Evolutionary conservation across 2,888 invertebrate genomes (phyloP).

Genomic region (Limnephilus rhombicus): DNA sequence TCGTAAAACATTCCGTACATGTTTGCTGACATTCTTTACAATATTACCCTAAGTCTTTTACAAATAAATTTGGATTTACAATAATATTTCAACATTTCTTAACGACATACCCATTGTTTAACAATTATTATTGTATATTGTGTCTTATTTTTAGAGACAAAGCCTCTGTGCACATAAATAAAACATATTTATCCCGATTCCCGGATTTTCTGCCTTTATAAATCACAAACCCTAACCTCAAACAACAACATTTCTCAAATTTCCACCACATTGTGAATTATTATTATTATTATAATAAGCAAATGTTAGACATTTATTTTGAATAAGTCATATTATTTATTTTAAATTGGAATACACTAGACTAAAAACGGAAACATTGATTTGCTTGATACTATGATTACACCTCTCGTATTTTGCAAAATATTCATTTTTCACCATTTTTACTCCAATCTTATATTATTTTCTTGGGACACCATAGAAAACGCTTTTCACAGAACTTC

Average conservation of each 20-base stretch:
- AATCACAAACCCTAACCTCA: background rate
- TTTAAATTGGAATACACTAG: constrained; percentile 33
- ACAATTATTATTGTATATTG: constrained; percentile 36
- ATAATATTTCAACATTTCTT: constrained; percentile 35
- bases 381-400: constrained; percentile 26
- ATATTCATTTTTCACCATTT: constrained; percentile 12
- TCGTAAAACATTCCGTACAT: background rate
- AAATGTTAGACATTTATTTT: constrained; percentile 30
- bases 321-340: constrained; percentile 22
- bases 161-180: constrained; percentile 31
- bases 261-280: background rate
- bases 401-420: background rate
- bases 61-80: constrained; percentile 27
- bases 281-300: background rate
- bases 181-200: background rate
- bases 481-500: background rate
- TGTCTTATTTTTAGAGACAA: constrained; percentile 20
- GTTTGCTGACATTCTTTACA: background rate
- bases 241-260: background rate
- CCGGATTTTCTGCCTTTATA: constrained; percentile 3
- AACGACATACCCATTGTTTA: constrained; percentile 38
- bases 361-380: constrained; percentile 38
- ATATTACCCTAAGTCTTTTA: constrained; percentile 28
- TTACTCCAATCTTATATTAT: background rate
- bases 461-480: background rate